phyloP scores from a whole-genome alignment of 2,113 vertebrate genomes.

The Lanius ludovicianus region DNA sequence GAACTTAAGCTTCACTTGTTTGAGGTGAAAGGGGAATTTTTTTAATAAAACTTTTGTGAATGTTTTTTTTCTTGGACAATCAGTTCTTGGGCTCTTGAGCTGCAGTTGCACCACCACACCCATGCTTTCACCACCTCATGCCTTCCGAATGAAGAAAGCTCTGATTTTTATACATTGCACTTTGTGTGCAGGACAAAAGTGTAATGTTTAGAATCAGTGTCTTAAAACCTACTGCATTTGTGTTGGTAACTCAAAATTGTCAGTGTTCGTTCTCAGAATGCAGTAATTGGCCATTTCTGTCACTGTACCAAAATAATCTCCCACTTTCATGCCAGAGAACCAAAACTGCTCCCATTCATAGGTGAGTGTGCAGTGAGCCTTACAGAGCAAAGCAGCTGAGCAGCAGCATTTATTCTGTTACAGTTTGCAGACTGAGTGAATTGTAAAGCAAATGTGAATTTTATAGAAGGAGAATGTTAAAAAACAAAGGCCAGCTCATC shows the following conservation, averaged over 20 bases:
- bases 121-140: not conserved
- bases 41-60: constrained; percentile 67
- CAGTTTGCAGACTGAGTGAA: not conserved
- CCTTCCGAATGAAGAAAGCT: not conserved
- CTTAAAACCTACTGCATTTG: not conserved
- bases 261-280: not conserved
- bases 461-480: not conserved
- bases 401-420: not conserved
- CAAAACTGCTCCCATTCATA: not conserved
- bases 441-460: not conserved
- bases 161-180: not conserved
- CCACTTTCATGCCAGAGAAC: not conserved
- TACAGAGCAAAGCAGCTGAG: not conserved
- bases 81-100: constrained; percentile 1
- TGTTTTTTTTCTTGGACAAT: constrained; percentile 60
- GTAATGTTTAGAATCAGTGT: not conserved
- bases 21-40: constrained; percentile 66
- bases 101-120: not conserved
- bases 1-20: constrained; percentile 58
- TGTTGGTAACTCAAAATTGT: not conserved
- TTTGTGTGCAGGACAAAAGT: not conserved
- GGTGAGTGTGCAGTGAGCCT: not conserved
- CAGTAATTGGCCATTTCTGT: not conserved
- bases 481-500: not conserved
- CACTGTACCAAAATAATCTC: not conserved